Evolutionary conservation across 2,113 vertebrate genomes (phyloP), one percentile per base, ranked within the genome.

Genomic region (Isichthys henryi): DNA sequence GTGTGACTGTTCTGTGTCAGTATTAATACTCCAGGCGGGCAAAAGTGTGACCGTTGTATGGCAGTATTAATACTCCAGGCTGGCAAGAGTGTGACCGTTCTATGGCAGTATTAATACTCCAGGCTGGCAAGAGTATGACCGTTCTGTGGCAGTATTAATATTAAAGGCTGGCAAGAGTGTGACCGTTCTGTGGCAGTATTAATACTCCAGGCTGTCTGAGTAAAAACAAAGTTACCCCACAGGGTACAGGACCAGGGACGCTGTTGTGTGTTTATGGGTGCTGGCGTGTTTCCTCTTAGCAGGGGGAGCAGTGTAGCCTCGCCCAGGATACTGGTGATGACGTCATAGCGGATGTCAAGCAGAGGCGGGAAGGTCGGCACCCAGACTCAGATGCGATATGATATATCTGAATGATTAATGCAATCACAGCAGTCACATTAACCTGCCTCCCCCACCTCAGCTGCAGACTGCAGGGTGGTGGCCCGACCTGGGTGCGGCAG

Each of bases 401-500:
- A 31, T 35, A 53, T 23, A 49, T 35, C 21, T 50, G 85, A 86
- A 49, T 17, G 9, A 31, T 45, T 86, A 50, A 86, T 31, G 45
- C 50, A 11, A 84, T 23, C 15, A n/a, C 45, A 49, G 39, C 45
- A 49, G 82, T 23, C 43, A 85, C 8, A 85, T 85, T 23, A 27
- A n/a, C 21, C 43, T n/a, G 10, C 21, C 10, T 5, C 17, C 83
- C 43, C 11, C 8, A n/a, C 53, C 89, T 77, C 93, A 99, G 98
- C 97, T 43, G 95, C 96, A 0, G 96, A 97, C 95, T 99, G 98
- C 89, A 98, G 98, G 94, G 93, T 99, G 50, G 97, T 96, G 0
- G 98, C 98, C 87, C 98, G 97, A 98, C 96, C 98, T 2, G 96
- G 98, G 93, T 99, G 98, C 93, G 98, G 98, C 88, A 99, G 98